phyloP scores from a whole-genome alignment of 2,797 vertebrate species.

The Sphenodon punctatus region DNA sequence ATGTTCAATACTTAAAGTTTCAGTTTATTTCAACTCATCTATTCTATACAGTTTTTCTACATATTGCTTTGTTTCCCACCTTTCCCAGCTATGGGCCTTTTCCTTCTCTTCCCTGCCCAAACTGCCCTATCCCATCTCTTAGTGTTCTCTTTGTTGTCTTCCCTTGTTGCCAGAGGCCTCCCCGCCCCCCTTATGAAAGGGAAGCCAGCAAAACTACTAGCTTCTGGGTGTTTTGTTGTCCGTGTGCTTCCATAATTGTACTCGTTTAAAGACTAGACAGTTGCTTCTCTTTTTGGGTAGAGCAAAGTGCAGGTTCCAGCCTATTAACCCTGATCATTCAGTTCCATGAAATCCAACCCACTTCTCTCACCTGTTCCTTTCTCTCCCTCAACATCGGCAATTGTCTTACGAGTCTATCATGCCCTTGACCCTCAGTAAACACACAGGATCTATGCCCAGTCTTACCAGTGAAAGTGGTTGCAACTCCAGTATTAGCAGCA shows the following conservation, averaged over 20 bases:
- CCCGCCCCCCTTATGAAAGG: no score
- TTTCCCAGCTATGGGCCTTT: neutral
- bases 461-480: slow-evolving; percentile 78
- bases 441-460: slow-evolving; percentile 72
- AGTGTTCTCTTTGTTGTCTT: neutral
- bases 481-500: slow-evolving; percentile 83
- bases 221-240: no score
- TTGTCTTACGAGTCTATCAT: neutral
- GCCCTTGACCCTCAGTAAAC: neutral
- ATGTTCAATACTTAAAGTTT: neutral
- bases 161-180: neutral
- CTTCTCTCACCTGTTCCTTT: neutral
- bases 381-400: neutral
- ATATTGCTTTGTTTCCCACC: neutral
- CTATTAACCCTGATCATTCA: no score
- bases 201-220: no score
- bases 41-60: neutral
- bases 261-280: no score
- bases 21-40: neutral
- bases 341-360: no score
- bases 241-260: no score
- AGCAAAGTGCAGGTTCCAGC: no score
- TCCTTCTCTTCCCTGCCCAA: neutral
- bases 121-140: neutral
- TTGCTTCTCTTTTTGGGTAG: no score